Evolutionary conservation across 2,888 invertebrate species (phyloP).

Genomic region (Seira sanloemensis): DNA sequence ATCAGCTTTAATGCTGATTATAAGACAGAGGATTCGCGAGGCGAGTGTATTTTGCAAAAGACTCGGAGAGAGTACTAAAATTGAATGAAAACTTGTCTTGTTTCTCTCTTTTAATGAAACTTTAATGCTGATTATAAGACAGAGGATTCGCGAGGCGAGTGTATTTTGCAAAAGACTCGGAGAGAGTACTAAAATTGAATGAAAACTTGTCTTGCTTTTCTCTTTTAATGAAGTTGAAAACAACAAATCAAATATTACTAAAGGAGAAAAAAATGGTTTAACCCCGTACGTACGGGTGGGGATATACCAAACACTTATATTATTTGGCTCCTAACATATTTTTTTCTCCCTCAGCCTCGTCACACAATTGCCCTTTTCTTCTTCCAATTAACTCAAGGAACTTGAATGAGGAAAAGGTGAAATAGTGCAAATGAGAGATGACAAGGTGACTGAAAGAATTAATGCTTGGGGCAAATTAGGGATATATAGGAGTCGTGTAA

Average conservation of each 20-base stretch:
- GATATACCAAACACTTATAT: slow-evolving; percentile 5
- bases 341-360: neutral
- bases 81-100: slow-evolving; percentile 35
- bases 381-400: slow-evolving; percentile 31
- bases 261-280: slow-evolving; percentile 19
- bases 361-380: neutral
- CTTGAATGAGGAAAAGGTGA: slow-evolving; percentile 39
- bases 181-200: neutral
- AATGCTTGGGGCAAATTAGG: slow-evolving; percentile 46
- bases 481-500: neutral
- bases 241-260: slow-evolving; percentile 35
- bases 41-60: too few species aligned
- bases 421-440: slow-evolving; percentile 50
- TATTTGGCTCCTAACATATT: too few species aligned
- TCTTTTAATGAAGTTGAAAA: slow-evolving; percentile 37
- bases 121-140: too few species aligned
- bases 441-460: slow-evolving; percentile 54
- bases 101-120: slow-evolving; percentile 40
- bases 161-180: too few species aligned
- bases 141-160: too few species aligned
- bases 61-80: neutral
- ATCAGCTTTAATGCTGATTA: too few species aligned
- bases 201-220: slow-evolving; percentile 45
- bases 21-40: too few species aligned
- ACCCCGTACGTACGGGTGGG: too few species aligned